Base-by-base conservation (phyloP, 2,888 invertebrate genomes). In the Rhagophthalmus giganteus region DNA sequence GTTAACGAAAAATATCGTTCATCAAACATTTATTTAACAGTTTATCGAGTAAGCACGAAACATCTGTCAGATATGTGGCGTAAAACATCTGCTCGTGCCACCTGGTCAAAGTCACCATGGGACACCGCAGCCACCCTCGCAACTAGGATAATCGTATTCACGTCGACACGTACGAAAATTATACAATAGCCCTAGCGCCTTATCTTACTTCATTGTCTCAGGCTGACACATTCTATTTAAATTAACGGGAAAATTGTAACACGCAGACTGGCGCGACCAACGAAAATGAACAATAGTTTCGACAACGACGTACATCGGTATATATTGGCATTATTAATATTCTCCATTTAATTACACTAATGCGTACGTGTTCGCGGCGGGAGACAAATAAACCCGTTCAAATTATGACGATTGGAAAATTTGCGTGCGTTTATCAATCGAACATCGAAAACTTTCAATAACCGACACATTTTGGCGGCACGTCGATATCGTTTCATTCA, bases 81-180 rank as follows among this genome's bases (percentile, higher is more conserved):
- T 25, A 41, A n/a, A 55, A 54, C 55, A 58, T 55, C 55, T 55
- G 57, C 47, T 42, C 16, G 20, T 40, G 45, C 38, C 55, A 55
- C 55, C 47, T 51, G 54, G 55, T 44, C 40, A 33, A 31, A 33
- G 35, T 33, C 33, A 27, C 35, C 26, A 16, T 35, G 38, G 42
- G 38, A 35, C 14, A 49, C 12, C 42, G 30, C 42, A 39, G 30
- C 39, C 44, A 46, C 49, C 45, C 38, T 41, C 46, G 40, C 37
- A 31, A 20, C 27, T 15, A 12, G 26, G 26, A 30, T 42, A 49
- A 31, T 32, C 27, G 31, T 26, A 45, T 45, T 45, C 45, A 35
- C 35, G 10, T 24, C 37, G 35, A 35, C 45, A 45, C 45, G 45
- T 45, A 35, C 30, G 45, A 20, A 45, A 45, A 30, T 14, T 12